Conservation (phyloP, 37 sponge, comb jelly and placozoan genomes). For the Cliona cf. orientalis region DNA sequence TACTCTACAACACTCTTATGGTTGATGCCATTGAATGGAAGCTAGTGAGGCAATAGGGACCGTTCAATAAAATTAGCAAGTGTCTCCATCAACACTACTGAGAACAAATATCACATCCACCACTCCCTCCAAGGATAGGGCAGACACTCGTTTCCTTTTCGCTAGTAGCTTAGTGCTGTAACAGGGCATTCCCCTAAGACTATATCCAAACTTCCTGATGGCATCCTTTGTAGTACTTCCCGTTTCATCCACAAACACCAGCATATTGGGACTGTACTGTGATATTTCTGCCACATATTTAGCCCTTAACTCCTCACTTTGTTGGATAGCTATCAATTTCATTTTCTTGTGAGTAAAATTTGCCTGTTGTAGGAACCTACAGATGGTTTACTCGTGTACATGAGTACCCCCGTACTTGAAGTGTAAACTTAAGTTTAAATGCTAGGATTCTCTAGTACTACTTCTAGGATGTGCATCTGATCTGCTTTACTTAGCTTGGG, state of each 20-base stretch:
- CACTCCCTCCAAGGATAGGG: slow-evolving; percentile 14
- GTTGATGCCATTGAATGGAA: slow-evolving; percentile 34
- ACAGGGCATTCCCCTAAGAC: slow-evolving; percentile 21
- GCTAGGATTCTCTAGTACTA: slow-evolving; percentile 11
- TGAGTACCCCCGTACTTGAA: neutral
- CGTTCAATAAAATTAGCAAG: slow-evolving; percentile 17
- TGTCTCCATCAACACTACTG: slow-evolving; percentile 12
- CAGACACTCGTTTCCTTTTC: slow-evolving; percentile 34
- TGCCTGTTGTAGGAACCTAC: neutral
- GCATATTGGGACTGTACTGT: slow-evolving; percentile 16
- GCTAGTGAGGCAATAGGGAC: slow-evolving; percentile 22
- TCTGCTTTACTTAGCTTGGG: neutral
- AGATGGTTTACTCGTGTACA: slow-evolving; percentile 16
- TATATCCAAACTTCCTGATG: slow-evolving; percentile 39
- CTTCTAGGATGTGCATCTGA: slow-evolving; percentile 4
- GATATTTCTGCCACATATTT: slow-evolving; percentile 4
- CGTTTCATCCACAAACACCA: slow-evolving; percentile 49
- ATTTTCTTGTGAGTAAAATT: slow-evolving; percentile 13
- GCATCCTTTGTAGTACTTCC: slow-evolving; percentile 8
- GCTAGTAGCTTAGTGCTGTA: neutral
- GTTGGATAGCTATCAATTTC: slow-evolving; percentile 10
- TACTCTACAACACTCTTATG: slow-evolving; percentile 20
- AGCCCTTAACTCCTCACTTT: slow-evolving; percentile 11
- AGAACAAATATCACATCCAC: slow-evolving; percentile 20
- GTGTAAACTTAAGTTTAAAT: slow-evolving; percentile 11